Evolutionary conservation across 1,140 invertebrate species (phyloP).

Genomic region (Oedothorax gibbosus): DNA sequence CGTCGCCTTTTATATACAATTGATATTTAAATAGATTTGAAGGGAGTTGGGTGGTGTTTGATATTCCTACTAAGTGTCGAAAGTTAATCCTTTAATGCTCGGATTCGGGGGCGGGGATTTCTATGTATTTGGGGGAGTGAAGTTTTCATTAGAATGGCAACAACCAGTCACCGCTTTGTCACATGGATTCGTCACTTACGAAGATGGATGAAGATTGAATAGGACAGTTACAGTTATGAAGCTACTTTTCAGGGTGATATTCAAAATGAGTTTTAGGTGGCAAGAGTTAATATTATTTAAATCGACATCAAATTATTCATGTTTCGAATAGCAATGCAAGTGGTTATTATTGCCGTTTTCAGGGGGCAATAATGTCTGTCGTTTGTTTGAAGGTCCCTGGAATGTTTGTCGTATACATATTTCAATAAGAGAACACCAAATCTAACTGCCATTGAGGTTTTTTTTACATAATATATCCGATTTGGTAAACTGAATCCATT

Average conservation of each 20-base stretch:
- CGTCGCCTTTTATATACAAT: not conserved
- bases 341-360: no score
- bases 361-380: no score
- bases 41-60: constrained; percentile 3
- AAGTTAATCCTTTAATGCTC: constrained; percentile 50
- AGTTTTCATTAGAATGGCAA: constrained; percentile 21
- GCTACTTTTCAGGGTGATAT: not conserved
- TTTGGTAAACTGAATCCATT: no score
- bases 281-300: no score
- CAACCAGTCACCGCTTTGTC: not conserved
- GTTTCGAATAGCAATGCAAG: no score
- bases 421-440: no score
- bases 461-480: no score
- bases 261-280: not conserved
- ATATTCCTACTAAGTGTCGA: constrained; percentile 27
- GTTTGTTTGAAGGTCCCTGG: no score
- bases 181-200: not conserved
- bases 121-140: not conserved
- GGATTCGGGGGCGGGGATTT: not conserved
- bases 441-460: no score
- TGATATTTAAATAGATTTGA: constrained; percentile 23
- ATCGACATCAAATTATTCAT: no score
- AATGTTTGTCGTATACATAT: no score
- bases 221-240: not conserved
- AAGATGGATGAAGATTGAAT: not conserved